These are phyloP conservation scores for Mactromeris polynyma DNA, from an alignment of 2,888 invertebrate genomes.

Conservation along the genomic window DNA sequence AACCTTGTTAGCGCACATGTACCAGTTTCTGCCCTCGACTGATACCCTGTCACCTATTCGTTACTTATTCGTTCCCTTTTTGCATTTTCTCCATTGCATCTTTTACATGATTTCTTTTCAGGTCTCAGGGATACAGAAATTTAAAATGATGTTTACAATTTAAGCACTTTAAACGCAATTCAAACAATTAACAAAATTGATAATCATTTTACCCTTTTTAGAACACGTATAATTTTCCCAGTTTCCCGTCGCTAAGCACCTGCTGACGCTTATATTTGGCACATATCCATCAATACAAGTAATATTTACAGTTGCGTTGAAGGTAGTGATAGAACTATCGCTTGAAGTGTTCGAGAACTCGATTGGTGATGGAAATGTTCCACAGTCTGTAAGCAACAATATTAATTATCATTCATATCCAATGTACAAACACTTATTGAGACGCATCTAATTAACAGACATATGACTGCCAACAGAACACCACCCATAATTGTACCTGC, in stretches of 20 bases:
- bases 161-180: too few species aligned
- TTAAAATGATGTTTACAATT: too few species aligned
- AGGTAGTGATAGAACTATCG: background rate
- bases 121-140: too few species aligned
- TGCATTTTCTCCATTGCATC: too few species aligned
- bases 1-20: too few species aligned
- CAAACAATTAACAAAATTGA: too few species aligned
- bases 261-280: background rate
- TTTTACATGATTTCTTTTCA: too few species aligned
- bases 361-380: background rate
- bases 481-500: background rate
- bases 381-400: background rate
- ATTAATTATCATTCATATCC: background rate
- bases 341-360: background rate
- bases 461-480: background rate
- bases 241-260: background rate
- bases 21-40: too few species aligned
- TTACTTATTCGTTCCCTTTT: too few species aligned
- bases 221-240: background rate
- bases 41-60: too few species aligned
- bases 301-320: background rate
- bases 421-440: too few species aligned
- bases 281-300: background rate
- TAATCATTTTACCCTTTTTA: background rate
- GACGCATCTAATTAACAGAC: background rate